Evolutionary conservation across 2,888 invertebrate species (phyloP), one percentile per base, ranked within the genome.

Genomic region (Lagria hirta): DNA sequence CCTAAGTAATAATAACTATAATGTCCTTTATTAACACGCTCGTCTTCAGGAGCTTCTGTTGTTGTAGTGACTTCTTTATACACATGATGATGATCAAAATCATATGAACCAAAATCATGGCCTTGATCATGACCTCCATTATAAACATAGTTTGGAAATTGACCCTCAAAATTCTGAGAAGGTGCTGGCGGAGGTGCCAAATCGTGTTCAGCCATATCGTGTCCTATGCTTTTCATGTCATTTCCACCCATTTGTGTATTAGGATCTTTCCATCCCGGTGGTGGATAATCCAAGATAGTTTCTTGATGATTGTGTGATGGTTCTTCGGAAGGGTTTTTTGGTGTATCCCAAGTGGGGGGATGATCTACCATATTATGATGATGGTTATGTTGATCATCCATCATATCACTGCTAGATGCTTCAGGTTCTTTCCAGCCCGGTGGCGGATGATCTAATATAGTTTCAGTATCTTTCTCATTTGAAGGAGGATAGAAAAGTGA

Each of bases 1-100:
- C 86, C 86, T 46, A 86, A 74, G 60, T 82, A 85, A 60, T 86
- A 86, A 65, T 86, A 86, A 63, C 84, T 84, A 73, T 82, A 84
- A 41, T 71, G 71, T 64, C 73, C 75, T 54, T 75, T 75, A 59
- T 78, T 80, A 4, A 79, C 79, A 65, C 80, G 73, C 54, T 80
- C 76, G 59, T 72, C 75, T 64, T 79, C 78, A 1, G 73, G 72
- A 1, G 73, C 75, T 1, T 76, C 72, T 47, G 74, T 60, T 1
- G 73, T 65, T 7, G 66, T 66, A 54, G 56, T 67, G 66, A 42
- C 54, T 59, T 72, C 68, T 47, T 72, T 70, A 46, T 72, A 72
- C 28, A 71, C 60, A 17, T 66, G 67, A 47, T 74, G 70, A 43
- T 71, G 66, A 36, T 62, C 69, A 38, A 61, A 72, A 42, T 70